Percentiles rank a stretch among this genome's conserved stretches.
Evolutionary conservation across 2,888 invertebrate genomes (phyloP).

Genomic region (Chalcosyrphus nemorum): DNA sequence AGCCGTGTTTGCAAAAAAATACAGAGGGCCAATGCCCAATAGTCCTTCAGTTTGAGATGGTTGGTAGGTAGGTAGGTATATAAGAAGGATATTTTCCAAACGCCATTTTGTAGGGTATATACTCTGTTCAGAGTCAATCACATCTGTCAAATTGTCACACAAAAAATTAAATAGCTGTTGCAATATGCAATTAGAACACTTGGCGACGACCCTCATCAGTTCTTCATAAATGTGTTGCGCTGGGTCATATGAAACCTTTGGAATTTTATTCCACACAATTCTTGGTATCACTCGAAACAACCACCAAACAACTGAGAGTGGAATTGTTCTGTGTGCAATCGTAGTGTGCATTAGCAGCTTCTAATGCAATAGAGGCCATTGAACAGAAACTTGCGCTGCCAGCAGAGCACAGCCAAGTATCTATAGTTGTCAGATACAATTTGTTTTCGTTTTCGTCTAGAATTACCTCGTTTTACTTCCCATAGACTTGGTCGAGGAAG

Average conservation of each 20-base stretch:
- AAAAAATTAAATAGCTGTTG: not conserved
- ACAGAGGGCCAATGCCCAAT: constrained; percentile 43
- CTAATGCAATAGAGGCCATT: constrained; percentile 63
- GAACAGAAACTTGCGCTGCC: constrained; percentile 53
- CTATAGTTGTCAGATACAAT: constrained; percentile 45
- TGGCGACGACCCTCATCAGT: not conserved
- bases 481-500: constrained; percentile 36
- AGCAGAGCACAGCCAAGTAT: constrained; percentile 30
- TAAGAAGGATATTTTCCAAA: constrained; percentile 19
- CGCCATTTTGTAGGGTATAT: constrained; percentile 53
- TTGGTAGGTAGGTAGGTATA: not conserved
- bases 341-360: constrained; percentile 12
- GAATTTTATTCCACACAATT: constrained; percentile 45
- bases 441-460: constrained; percentile 33
- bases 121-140: not conserved
- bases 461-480: constrained; percentile 58
- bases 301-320: not conserved
- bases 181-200: not conserved
- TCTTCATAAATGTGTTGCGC: constrained; percentile 5
- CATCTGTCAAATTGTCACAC: not conserved
- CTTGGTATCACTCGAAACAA: constrained; percentile 29
- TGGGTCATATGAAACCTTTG: constrained; percentile 44
- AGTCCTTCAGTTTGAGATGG: constrained; percentile 9
- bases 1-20: constrained; percentile 30
- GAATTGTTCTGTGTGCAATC: not conserved